A percentile compares a stretch with the other conserved stretches of the same genome.
phyloP scores from a whole-genome alignment of 2,797 vertebrate genomes.

The Brotula barbata region DNA sequence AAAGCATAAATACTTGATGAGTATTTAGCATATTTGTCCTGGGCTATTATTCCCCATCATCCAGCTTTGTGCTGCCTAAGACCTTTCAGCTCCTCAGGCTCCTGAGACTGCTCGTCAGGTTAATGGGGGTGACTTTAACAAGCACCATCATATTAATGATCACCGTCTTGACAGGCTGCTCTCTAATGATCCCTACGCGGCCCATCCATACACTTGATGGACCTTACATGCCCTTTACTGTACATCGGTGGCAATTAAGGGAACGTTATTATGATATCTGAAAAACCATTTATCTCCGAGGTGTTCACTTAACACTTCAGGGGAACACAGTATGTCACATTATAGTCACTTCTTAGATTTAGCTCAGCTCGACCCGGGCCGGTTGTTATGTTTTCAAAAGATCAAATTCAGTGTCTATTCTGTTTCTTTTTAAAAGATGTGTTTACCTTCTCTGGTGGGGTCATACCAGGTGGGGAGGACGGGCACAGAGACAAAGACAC shows the following conservation, averaged over 20 bases:
- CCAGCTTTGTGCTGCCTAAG: constrained; percentile 11
- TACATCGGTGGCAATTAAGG: constrained; percentile 49
- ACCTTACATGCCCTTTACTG: constrained; percentile 34
- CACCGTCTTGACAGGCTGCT: constrained; percentile 48
- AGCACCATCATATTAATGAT: constrained; percentile 46
- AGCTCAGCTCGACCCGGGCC: not conserved
- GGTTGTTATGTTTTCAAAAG: not conserved
- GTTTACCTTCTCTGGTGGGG: too few relatives aligned
- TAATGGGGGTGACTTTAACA: constrained; percentile 48
- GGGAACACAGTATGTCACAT: not conserved
- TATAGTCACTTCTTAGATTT: not conserved
- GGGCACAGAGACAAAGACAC: too few relatives aligned
- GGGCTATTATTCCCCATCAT: constrained; percentile 23
- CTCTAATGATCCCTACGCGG: constrained; percentile 43
- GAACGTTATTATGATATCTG: constrained; percentile 9
- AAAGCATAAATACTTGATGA: not conserved
- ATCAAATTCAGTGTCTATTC: not conserved
- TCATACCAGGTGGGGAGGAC: too few relatives aligned
- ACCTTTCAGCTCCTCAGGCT: constrained; percentile 21
- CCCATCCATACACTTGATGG: constrained; percentile 28
- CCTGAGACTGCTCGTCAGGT: constrained; percentile 17
- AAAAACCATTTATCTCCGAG: constrained; percentile 29
- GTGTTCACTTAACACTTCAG: constrained; percentile 11
- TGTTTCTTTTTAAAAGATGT: too few relatives aligned
- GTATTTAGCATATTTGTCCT: constrained; percentile 8